Evolutionary conservation across 2,113 vertebrate species (phyloP), one percentile per base, ranked within the genome.

Genomic region (Leptocoma aspasia): DNA sequence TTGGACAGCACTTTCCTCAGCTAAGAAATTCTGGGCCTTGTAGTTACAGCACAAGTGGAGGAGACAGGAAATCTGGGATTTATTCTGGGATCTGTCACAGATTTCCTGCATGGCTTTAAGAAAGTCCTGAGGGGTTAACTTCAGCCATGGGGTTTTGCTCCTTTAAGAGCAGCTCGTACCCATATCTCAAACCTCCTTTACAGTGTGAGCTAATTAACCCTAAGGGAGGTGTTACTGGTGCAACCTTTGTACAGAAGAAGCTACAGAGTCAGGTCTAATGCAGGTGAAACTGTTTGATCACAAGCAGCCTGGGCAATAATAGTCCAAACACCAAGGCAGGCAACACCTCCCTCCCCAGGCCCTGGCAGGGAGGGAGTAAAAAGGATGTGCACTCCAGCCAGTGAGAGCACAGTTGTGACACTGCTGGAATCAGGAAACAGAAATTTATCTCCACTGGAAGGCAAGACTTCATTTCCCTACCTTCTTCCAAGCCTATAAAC

Each of bases 1-100:
- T 11, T 64, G 73, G 47, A 44, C 50, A 82, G 53, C 28, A 26
- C 21, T 81, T 88, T 63, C 37, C 56, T 89, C 39, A 24, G 63
- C 87, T 95, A 66, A 89, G 79, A 92, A 73, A 95, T 56, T 49
- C 42, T 56, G 44, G 30, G 27, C 27, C 47, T 63, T 94, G 47
- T 66, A 95, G 75, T 83, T 92, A 89, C 24, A 78, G 88, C 56
- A 60, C 56, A 95, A 94, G 76, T 83, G 26, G 33, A 94, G 6
- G 68, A 94, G 92, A 83, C 82, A 96, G 94, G 90, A 97, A 97
- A 97, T 96, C 94, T 97, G 93, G 90, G 92, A 86, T 95, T 91
- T 96, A 96, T 90, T 97, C 87, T 91, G 85, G 87, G 94, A 77
- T 96, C 93, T 96, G 90, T 89, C 93, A 83, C 79, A 94, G 88